Evolutionary conservation across 2,113 vertebrate species (phyloP).

Genomic region (Otus sunia): DNA sequence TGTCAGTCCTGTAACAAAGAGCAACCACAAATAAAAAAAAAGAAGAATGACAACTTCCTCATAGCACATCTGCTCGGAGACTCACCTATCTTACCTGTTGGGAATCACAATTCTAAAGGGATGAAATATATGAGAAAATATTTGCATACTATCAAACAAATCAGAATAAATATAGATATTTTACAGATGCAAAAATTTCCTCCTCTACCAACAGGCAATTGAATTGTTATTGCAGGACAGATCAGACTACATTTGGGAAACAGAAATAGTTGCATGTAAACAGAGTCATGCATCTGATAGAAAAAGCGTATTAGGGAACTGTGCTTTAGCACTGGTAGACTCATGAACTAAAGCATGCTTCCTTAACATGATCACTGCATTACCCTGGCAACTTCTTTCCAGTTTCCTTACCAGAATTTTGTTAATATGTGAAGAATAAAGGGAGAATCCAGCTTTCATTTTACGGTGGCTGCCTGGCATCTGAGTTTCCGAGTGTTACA

Average conservation of each 20-base stretch:
- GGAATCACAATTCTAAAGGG: not conserved
- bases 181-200: not conserved
- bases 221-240: not conserved
- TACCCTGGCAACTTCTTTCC: not conserved
- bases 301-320: not conserved
- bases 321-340: not conserved
- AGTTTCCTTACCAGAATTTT: not conserved
- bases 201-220: not conserved
- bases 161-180: not conserved
- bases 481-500: not conserved
- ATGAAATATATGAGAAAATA: not conserved
- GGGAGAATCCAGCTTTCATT: not conserved
- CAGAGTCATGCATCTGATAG: not conserved
- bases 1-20: not conserved
- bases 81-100: not conserved
- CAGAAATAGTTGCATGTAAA: not conserved
- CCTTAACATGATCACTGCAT: not conserved
- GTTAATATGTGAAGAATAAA: not conserved
- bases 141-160: not conserved
- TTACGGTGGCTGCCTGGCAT: not conserved
- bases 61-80: not conserved
- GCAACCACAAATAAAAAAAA: not conserved
- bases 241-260: not conserved
- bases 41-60: not conserved
- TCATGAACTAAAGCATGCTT: not conserved